These are phyloP conservation scores for Sylvia atricapilla DNA, from an alignment of 2,113 vertebrate genomes.

Conservation along the genomic window DNA sequence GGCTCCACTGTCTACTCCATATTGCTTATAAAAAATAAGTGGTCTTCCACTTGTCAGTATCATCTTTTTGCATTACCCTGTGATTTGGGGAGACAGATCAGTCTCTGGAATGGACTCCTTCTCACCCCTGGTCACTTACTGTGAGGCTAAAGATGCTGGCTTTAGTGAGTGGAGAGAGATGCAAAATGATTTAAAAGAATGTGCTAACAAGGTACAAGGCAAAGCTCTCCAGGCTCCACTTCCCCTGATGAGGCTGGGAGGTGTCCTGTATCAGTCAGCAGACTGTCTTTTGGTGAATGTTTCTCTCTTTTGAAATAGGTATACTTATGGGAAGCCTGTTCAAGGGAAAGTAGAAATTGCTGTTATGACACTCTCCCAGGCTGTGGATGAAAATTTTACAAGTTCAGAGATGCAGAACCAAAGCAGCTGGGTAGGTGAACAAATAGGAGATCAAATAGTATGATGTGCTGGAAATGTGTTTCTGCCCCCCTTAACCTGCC, in stretches of 20 bases:
- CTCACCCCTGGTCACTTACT: background rate
- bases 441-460: background rate
- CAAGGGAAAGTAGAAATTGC: background rate
- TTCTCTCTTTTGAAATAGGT: conserved; percentile 41
- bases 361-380: background rate
- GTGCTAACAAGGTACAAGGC: background rate
- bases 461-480: background rate
- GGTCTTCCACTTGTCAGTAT: background rate
- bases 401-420: background rate
- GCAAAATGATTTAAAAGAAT: background rate
- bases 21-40: background rate
- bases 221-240: background rate
- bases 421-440: conserved; percentile 17
- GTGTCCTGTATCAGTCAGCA: background rate
- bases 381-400: fast-evolving
- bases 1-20: background rate
- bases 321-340: conserved; percentile 64
- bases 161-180: background rate
- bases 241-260: background rate
- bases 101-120: background rate
- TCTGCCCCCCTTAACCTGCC: background rate
- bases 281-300: background rate
- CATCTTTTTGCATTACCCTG: background rate
- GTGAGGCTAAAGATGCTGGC: background rate
- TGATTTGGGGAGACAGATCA: background rate